phyloP scores from a whole-genome alignment of 2,888 invertebrate genomes.

The Suillia variegata region DNA sequence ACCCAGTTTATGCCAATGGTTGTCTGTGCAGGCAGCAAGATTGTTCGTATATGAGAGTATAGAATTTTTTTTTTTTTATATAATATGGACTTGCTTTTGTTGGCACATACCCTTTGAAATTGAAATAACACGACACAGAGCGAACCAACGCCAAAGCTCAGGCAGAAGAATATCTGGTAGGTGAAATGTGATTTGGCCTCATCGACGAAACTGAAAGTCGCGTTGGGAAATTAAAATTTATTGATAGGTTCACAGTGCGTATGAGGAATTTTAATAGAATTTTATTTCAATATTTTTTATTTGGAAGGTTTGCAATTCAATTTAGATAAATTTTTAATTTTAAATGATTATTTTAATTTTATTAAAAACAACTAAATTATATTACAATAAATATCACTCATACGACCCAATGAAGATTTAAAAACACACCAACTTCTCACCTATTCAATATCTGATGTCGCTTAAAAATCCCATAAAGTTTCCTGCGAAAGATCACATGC shows the following conservation, averaged over 20 bases:
- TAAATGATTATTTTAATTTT: too few relatives aligned
- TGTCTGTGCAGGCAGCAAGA: not conserved
- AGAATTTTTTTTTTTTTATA: not conserved
- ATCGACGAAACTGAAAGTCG: conserved; percentile 19
- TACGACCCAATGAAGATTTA: not conserved
- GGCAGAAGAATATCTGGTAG: conserved; percentile 21
- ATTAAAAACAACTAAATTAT: too few relatives aligned
- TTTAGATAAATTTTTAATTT: too few relatives aligned
- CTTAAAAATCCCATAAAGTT: conserved; percentile 13
- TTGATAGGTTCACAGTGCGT: not conserved
- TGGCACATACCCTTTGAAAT: conserved; percentile 18
- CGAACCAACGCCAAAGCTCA: conserved; percentile 21
- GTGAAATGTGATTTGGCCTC: conserved; percentile 24
- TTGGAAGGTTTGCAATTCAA: too few relatives aligned
- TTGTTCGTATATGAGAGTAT: not conserved
- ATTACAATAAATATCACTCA: too few relatives aligned
- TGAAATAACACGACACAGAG: conserved; percentile 24
- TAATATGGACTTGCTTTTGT: not conserved
- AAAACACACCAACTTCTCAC: not conserved
- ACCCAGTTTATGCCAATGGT: conserved; percentile 12
- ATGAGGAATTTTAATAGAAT: too few relatives aligned
- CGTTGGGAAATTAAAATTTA: too few relatives aligned
- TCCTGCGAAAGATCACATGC: conserved; percentile 12
- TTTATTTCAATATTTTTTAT: too few relatives aligned
- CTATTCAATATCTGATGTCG: conserved; percentile 21